These are phyloP conservation scores for Crocuta crocuta DNA, from an alignment of 2,113 vertebrate species.

Conservation along the genomic window DNA sequence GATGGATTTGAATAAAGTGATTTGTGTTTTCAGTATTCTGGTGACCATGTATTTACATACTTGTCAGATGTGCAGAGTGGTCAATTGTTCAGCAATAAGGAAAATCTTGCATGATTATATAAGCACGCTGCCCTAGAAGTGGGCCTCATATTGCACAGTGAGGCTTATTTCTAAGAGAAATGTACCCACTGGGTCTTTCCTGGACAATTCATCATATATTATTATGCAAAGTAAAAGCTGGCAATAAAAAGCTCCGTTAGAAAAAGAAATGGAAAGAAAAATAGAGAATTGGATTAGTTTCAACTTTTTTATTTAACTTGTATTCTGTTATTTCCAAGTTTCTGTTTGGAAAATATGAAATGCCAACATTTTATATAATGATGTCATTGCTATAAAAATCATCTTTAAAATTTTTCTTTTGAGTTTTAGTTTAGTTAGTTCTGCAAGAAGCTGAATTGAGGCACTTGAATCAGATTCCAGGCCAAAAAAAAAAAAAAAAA, in stretches of 20 bases:
- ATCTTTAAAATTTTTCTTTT: conserved; percentile 74
- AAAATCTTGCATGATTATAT: conserved; percentile 45
- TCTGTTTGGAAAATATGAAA: conserved; percentile 84
- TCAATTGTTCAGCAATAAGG: conserved; percentile 43
- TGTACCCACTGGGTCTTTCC: conserved; percentile 70
- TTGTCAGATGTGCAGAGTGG: not conserved
- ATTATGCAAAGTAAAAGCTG: conserved; percentile 80
- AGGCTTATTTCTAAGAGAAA: conserved; percentile 66
- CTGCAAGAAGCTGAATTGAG: conserved; percentile 39
- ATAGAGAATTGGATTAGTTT: conserved; percentile 71
- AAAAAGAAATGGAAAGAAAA: conserved; percentile 72
- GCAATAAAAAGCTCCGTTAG: conserved; percentile 71
- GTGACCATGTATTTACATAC: conserved; percentile 9
- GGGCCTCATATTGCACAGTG: not conserved
- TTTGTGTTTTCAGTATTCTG: conserved; percentile 13
- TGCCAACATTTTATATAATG: conserved; percentile 78
- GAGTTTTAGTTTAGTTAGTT: conserved; percentile 74
- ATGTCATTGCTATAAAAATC: conserved; percentile 81
- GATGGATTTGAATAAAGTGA: not conserved
- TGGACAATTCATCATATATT: conserved; percentile 70
- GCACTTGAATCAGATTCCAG: conserved; percentile 67
- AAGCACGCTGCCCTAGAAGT: conserved; percentile 10
- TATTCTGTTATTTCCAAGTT: conserved; percentile 77
- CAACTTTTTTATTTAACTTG: conserved; percentile 75
- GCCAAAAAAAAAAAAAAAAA: conserved; percentile 38